These are phyloP conservation scores for Gobio occitaniae DNA, from an alignment of 2,797 vertebrate species.

Conservation along the genomic window DNA sequence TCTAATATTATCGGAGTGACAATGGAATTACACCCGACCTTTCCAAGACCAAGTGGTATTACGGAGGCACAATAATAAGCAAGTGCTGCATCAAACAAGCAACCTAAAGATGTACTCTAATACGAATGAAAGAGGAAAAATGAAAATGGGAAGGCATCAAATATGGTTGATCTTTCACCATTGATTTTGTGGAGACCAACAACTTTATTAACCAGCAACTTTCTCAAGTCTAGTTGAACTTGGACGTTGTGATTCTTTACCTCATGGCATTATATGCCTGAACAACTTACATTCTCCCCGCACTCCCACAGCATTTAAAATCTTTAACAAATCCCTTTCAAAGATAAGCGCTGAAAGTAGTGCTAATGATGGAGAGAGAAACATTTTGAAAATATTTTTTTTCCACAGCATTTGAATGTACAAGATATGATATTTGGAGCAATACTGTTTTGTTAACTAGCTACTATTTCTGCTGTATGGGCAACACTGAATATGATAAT, in stretches of 20 bases:
- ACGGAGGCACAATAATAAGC: background rate
- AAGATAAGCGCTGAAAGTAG: slow-evolving; percentile 1
- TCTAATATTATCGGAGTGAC: background rate
- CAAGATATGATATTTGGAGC: background rate
- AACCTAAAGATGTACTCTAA: background rate
- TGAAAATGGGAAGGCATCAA: background rate
- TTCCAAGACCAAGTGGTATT: background rate
- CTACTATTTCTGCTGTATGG: background rate
- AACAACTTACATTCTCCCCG: background rate
- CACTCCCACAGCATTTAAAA: background rate
- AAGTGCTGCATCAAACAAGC: background rate
- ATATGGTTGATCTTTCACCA: background rate
- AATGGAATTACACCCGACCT: background rate
- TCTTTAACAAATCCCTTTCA: background rate
- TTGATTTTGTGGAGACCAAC: background rate
- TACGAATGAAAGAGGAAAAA: background rate
- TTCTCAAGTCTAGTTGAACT: background rate
- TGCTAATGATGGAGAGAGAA: background rate
- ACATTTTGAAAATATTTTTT: background rate
- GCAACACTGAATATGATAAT: slow-evolving; percentile 20
- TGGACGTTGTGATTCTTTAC: background rate
- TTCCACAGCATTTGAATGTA: slow-evolving; percentile 29
- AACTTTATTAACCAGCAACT: background rate
- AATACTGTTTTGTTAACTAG: background rate
- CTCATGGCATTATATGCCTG: slow-evolving; percentile 17